Evolutionary conservation across 1,140 invertebrate species (phyloP), one percentile per base, ranked within the genome.

Genomic region (Monochamus saltuarius): DNA sequence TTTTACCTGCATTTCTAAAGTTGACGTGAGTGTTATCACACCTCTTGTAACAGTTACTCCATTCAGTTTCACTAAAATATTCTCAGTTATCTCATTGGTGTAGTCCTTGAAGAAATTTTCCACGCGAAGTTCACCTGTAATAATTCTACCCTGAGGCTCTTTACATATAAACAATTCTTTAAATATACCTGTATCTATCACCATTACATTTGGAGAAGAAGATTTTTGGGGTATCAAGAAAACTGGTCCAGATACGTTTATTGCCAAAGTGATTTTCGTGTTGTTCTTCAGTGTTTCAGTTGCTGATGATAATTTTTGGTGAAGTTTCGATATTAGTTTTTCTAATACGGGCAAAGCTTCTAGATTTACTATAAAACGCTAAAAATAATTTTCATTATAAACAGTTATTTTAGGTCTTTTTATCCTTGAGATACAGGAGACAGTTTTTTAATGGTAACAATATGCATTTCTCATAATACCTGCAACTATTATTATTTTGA

Each of bases 31-130:
- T 0, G 85, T 86, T 84, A 90, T 88, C 8, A 90, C 85, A 43
- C 87, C 88, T 71, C 88, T 78, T 1, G 84, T 87, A 1, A 92
- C 71, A 13, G 87, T 87, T 42, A 89, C 78, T 16, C 84, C 82
- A 58, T 84, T 84, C 1, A 91, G 76, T 75, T 85, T 88, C 35
- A 88, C 72, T 35, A 90, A 73, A 59, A 89, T 83, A 69, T 90
- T 90, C 67, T 91, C 89, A 11, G 89, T 59, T 75, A 82, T 61
- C 70, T 70, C 61, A 60, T 59, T 73, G 64, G 74, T 71, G 76
- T 71, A 77, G 59, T 86, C 84, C 70, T 89, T 89, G 77, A 92
- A 91, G 76, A 90, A 89, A 69, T 92, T 94, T 70, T 90, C 87
- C 16, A 92, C 83, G 4, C 81, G 82, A 8, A 94, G 74, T 69